Evolutionary conservation across 2,888 invertebrate species (phyloP).

Genomic region (Drosophila putrida): DNA sequence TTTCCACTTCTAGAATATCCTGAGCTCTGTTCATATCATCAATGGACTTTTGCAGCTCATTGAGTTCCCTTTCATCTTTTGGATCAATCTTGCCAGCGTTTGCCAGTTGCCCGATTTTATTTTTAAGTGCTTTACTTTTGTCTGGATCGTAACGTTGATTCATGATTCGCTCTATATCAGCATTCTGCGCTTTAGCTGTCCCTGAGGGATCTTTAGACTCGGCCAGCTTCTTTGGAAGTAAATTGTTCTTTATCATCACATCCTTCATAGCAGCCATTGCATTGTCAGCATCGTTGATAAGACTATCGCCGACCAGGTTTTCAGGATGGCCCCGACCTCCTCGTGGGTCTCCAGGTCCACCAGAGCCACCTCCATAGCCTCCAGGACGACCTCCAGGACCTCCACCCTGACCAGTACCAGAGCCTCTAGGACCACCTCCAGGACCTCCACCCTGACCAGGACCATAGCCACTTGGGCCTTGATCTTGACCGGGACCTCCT

Average conservation of each 20-base stretch:
- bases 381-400: slow-evolving; percentile 5
- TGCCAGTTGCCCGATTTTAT: slow-evolving; percentile 71
- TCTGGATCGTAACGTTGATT: slow-evolving; percentile 64
- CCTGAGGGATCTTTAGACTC: slow-evolving; percentile 61
- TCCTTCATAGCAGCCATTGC: slow-evolving; percentile 68
- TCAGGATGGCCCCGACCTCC: slow-evolving; percentile 5
- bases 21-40: slow-evolving; percentile 77
- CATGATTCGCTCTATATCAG: slow-evolving; percentile 71
- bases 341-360: slow-evolving; percentile 6
- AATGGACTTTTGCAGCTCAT: slow-evolving; percentile 63
- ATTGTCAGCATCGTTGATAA: slow-evolving; percentile 69
- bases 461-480: background rate
- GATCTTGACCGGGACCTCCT: slow-evolving; percentile 5
- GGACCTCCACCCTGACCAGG: background rate
- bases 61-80: slow-evolving; percentile 73
- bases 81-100: slow-evolving; percentile 66
- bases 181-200: slow-evolving; percentile 60
- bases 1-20: slow-evolving; percentile 78
- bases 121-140: slow-evolving; percentile 60
- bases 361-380: slow-evolving; percentile 3
- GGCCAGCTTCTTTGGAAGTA: slow-evolving; percentile 60
- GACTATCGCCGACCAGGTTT: slow-evolving; percentile 69
- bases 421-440: too few species aligned
- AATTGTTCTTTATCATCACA: slow-evolving; percentile 67
- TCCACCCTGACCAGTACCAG: slow-evolving; percentile 1